Evolutionary conservation across 2,888 invertebrate species (phyloP), one percentile per base, ranked within the genome.

Genomic region (Drosophila dives): DNA sequence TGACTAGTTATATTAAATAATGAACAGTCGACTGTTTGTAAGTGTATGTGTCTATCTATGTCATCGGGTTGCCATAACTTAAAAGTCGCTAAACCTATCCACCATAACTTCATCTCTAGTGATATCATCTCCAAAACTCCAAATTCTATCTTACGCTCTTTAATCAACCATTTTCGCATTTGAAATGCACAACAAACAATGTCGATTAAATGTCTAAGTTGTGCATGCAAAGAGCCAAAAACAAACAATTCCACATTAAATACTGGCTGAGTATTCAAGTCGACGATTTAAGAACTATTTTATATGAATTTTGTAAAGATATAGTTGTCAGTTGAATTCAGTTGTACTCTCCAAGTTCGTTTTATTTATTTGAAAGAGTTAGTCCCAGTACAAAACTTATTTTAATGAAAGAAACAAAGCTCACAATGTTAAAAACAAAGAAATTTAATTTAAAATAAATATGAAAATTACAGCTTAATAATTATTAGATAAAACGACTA

Each of bases 161-260:
- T 29, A 29, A 38, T 34, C 29, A 20, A 50, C 3, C n/a, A 42
- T 36, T 54, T 73, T 64, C 11, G n/a, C 56, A 60, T 72, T 66
- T 75, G 17, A 6, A 53, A 23, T 58, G 59, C 59, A 70, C 63
- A 59, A 20, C 63, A 81, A 72, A 85, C 17, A 26, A n/a, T 67
- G 62, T 71, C 66, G 66, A 33, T 49, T 49, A 63, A 71, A 80
- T 69, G 65, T 77, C 62, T 74, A 74, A 62, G 70, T 74, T 66
- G 70, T 58, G 69, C 62, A 26, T 15, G 7, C 29, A 53, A 40
- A n/a, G n/a, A 33, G 23, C 3, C 38, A 40, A 38, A 29, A 3
- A 59, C 26, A 40, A 20, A 15, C 26, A 23, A 66, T 32, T 2
- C 32, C 40, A 50, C 29, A n/a, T 23, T 29, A 10, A 63, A 58